Base-by-base conservation (phyloP, 1,140 invertebrate species). In the Popillia japonica region DNA sequence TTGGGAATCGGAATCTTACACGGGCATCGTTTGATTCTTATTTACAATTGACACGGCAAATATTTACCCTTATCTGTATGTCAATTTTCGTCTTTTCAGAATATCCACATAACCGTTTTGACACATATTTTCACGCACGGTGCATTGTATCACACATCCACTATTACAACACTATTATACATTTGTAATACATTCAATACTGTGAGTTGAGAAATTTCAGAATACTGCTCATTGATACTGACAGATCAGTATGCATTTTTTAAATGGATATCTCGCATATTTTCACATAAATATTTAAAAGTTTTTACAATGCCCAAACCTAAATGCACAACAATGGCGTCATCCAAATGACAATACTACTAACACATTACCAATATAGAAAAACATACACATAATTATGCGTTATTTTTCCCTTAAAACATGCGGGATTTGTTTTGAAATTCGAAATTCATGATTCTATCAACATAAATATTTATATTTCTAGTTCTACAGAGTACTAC, bases 311-410 rank as follows among this genome's bases (percentile, higher is more conserved):
- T 64, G 22, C 61, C 61, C 61, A 27, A 64, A 64, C 17, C 61
- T 64, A 64, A 64, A 64, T 64, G 61, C 61, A 64, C 61, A 64
- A 64, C 61, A 64, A 64, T 64, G 61, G 61, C 61, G 61, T 64
- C 61, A 64, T 64, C 61, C 61, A 48, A 48, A 48, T 64, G 61
- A 64, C 61, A 64, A 64, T 64, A 27, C 3, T 27, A 64, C 20
- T 27, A 64, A 48, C 44, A n/a, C 61, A 64, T 64, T 64, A 27
- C 61, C 61, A 27, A 64, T 64, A 64, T 64, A 64, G 23, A 64
- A 64, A n/a, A 48, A 48, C 17, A 48, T 48, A 64, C 61, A 64
- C 17, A 64, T 64, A 64, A n/a, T 22, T 64, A 64, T 64, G 10
- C 17, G 11, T 10, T 48, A 48, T 42, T 42, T 6, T 48, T 48